Evolutionary conservation across 2,888 invertebrate species (phyloP), one percentile per base, ranked within the genome.

Genomic region (Flabesymbios commensalis): DNA sequence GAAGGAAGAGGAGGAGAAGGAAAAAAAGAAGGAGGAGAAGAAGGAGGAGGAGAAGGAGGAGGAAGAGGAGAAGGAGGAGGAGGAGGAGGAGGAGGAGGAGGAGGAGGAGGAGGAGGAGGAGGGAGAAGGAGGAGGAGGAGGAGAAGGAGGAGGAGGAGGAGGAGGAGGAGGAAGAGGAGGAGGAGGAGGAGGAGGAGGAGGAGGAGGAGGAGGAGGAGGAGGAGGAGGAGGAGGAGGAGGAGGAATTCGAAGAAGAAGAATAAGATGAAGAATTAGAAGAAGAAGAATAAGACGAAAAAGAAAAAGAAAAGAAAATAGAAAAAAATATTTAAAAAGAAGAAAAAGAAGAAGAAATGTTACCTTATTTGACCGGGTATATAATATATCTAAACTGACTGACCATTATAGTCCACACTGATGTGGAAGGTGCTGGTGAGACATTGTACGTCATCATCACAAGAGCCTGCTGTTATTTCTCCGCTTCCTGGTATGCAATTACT

Each of bases 81-180:
- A n/a, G 55, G 28, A 7, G 29, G 49, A 24, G 26, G 5, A 4
- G 22, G 26, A 26, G 5, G 24, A 26, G n/a, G 3, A 29, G 28
- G 26, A 24, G 49, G 28, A 49, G 4, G 19, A 19, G 26, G n/a
- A 26, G 24, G 19, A 28, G 31, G 31, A 28, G 51, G 19, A 26
- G n/a, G 36, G 32, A 22, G 43, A 28, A 2, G 22, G n/a, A 24
- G 24, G 22, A 3, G 32, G 19, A 4, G 48, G 28, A 5, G 48
- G 24, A 48, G 19, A 29, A 48, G 48, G 48, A 5, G 4, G 7
- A 29, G 48, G 3, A 33, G 93, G 93, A 22, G 33, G 3, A 48
- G 22, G 48, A 24, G n/a, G 7, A 29, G 17, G 26, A n/a, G 28
- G 26, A n/a, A 29, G 28, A 28, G 4, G 28, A 5, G 26, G 19